Evolutionary conservation across 1,140 invertebrate species (phyloP).

Genomic region (Sesamia nonagrioides): DNA sequence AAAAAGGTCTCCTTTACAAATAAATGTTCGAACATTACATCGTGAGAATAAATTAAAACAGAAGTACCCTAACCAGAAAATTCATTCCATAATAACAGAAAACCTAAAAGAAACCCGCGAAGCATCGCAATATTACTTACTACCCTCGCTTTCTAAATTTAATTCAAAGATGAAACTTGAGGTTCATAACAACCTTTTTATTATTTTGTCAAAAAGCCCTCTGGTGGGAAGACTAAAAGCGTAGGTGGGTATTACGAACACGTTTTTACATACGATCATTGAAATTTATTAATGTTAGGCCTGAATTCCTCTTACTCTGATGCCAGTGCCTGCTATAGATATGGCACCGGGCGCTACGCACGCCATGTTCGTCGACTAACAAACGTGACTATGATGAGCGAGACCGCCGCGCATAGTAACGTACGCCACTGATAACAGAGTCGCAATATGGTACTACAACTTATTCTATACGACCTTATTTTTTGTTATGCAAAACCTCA

Average conservation of each 20-base stretch:
- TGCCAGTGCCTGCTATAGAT: too few species aligned
- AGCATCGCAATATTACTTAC: slow-evolving; percentile 32
- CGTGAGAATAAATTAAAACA: neutral
- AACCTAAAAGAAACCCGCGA: slow-evolving; percentile 15
- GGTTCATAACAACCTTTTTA: slow-evolving; percentile 32
- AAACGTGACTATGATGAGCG: too few species aligned
- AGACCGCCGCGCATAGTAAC: too few species aligned
- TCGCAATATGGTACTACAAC: too few species aligned
- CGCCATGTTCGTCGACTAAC: too few species aligned
- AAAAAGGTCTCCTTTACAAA: too few species aligned
- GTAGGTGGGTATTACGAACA: slow-evolving; percentile 1
- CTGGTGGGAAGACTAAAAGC: neutral
- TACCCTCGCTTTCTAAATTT: slow-evolving; percentile 26
- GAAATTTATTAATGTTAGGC: slow-evolving; percentile 27
- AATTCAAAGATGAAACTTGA: slow-evolving; percentile 19
- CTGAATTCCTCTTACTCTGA: neutral
- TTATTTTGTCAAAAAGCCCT: slow-evolving; percentile 23
- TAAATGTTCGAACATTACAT: too few species aligned
- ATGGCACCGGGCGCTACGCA: too few species aligned
- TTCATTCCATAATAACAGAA: slow-evolving; percentile 14
- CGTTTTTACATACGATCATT: slow-evolving; percentile 33
- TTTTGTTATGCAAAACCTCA: too few species aligned
- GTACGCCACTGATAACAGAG: too few species aligned
- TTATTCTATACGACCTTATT: too few species aligned
- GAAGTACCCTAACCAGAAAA: neutral